These are phyloP conservation scores for Stegastes partitus DNA, from an alignment of 2,113 vertebrate species.

Conservation along the genomic window DNA sequence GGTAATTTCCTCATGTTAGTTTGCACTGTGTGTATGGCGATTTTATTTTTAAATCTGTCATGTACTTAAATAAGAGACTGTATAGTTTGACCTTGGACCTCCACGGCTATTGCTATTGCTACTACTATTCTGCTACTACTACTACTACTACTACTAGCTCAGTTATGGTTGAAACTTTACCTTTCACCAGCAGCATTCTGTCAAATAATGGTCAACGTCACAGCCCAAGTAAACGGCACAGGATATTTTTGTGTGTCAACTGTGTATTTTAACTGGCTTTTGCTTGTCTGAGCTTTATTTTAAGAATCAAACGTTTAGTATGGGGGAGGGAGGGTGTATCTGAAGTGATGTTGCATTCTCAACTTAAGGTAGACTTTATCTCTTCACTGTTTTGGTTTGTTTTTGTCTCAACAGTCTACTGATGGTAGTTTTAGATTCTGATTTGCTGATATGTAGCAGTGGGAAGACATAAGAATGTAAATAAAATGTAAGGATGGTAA, in stretches of 20 bases:
- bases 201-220: slow-evolving; percentile 31
- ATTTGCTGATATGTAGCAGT: slow-evolving; percentile 81
- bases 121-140: slow-evolving; percentile 10
- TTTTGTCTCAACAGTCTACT: slow-evolving; percentile 72
- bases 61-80: slow-evolving; percentile 57
- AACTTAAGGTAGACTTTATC: slow-evolving; percentile 7
- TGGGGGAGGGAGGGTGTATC: background rate
- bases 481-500: slow-evolving; percentile 85
- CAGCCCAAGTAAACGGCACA: slow-evolving; percentile 5
- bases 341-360: slow-evolving; percentile 14
- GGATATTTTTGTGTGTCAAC: slow-evolving; percentile 18
- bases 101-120: slow-evolving; percentile 19
- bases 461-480: slow-evolving; percentile 86
- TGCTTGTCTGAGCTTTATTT: slow-evolving; percentile 3
- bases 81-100: slow-evolving; percentile 39
- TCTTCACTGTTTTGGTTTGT: slow-evolving; percentile 16
- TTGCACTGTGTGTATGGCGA: slow-evolving; percentile 76
- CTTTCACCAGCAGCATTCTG: slow-evolving; percentile 77
- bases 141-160: slow-evolving; percentile 6
- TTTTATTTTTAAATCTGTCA: slow-evolving; percentile 59
- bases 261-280: slow-evolving; percentile 20
- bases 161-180: slow-evolving; percentile 58
- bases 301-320: slow-evolving; percentile 11
- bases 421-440: slow-evolving; percentile 80
- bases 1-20: slow-evolving; percentile 70